Percentiles rank a stretch among this genome's conserved stretches.
Conservation (phyloP, 2,113 vertebrate species). For the Calcarius ornatus region DNA sequence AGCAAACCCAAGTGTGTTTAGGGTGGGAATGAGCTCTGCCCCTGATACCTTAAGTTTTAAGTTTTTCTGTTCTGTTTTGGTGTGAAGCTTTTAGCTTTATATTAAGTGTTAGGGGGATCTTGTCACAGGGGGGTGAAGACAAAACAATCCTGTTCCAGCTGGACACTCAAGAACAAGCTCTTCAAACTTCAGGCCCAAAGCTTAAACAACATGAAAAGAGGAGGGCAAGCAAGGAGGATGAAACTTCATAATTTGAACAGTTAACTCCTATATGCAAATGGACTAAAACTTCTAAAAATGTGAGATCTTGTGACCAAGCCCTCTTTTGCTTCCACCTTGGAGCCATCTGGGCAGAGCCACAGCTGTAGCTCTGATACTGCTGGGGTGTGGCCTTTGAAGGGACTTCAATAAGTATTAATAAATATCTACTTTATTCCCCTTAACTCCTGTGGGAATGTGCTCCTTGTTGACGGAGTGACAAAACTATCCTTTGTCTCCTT, state of each 20-base stretch:
- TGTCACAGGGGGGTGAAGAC: neutral
- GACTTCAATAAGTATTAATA: neutral
- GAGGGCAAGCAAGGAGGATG: neutral
- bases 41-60: neutral
- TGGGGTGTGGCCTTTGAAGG: neutral
- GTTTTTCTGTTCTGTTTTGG: neutral
- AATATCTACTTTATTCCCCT: neutral
- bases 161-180: neutral
- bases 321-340: neutral
- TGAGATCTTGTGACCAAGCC: neutral
- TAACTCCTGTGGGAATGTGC: neutral
- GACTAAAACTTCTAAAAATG: neutral
- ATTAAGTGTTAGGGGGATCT: neutral
- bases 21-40: neutral
- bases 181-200: neutral
- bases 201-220: neutral
- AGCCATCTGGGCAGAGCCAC: neutral
- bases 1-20: neutral
- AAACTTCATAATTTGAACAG: neutral
- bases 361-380: too few relatives aligned
- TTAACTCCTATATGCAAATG: neutral
- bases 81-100: neutral
- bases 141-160: neutral
- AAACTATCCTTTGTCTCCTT: too few relatives aligned
- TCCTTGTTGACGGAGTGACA: too few relatives aligned